Conservation (phyloP, 1,140 invertebrate species). For the Apis dorsata region DNA sequence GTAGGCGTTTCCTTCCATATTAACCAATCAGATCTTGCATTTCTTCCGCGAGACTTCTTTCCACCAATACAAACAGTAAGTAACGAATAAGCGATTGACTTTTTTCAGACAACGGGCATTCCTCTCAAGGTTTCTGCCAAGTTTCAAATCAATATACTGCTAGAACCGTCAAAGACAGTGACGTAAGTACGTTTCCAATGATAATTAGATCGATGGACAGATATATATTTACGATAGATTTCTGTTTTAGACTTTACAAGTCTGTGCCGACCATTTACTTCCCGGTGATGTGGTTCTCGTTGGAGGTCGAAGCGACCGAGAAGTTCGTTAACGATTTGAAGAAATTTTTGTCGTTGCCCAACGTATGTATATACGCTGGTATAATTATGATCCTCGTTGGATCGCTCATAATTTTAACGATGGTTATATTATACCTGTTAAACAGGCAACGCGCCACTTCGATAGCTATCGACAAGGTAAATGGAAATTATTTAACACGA, state of each 20-base stretch:
- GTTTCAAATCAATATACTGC: slow-evolving; percentile 88
- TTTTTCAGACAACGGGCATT: slow-evolving; percentile 85
- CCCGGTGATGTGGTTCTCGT: slow-evolving; percentile 89
- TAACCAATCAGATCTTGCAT: too few species aligned
- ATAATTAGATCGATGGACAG: background rate
- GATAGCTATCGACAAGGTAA: background rate
- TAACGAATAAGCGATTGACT: background rate
- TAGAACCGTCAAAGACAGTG: slow-evolving; percentile 83
- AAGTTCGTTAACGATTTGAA: slow-evolving; percentile 76
- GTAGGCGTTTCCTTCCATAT: too few species aligned
- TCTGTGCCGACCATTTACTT: slow-evolving; percentile 86
- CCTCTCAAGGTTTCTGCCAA: slow-evolving; percentile 87
- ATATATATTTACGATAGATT: background rate
- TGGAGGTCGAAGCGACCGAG: slow-evolving; percentile 83
- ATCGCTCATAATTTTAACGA: slow-evolving; percentile 41
- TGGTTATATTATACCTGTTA: slow-evolving; percentile 25
- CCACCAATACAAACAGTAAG: too few species aligned
- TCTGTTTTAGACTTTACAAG: slow-evolving; percentile 82
- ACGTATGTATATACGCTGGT: slow-evolving; percentile 65
- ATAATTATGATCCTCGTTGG: slow-evolving; percentile 71
- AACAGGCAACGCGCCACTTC: slow-evolving; percentile 33
- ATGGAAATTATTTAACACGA: too few species aligned
- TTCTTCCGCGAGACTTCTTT: too few species aligned
- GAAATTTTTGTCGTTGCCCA: slow-evolving; percentile 70
- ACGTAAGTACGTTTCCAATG: slow-evolving; percentile 81